Percentiles rank a stretch among this genome's conserved stretches.
phyloP scores from a whole-genome alignment of 2,888 invertebrate species.

The Agriopis aurantiaria region DNA sequence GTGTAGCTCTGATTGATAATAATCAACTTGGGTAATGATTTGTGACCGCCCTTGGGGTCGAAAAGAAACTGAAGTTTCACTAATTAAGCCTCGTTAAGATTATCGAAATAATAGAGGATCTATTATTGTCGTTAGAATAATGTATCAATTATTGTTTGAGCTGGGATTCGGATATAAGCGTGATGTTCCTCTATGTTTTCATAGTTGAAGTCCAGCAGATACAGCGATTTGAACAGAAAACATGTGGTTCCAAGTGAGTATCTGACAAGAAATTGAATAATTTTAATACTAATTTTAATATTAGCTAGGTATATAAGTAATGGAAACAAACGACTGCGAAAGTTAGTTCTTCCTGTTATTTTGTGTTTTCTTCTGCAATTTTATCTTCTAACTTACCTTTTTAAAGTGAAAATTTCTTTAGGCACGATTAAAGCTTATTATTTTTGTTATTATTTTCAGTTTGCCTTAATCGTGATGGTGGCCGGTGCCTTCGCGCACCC shows the following conservation, averaged over 20 bases:
- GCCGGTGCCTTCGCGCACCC: constrained; percentile 59
- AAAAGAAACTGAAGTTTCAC: constrained; percentile 63
- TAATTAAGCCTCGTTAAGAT: constrained; percentile 48
- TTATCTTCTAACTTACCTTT: no score
- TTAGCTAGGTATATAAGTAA: no score
- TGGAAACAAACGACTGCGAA: no score
- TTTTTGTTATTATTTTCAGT: constrained; percentile 46
- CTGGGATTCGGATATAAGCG: constrained; percentile 57
- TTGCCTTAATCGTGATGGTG: constrained; percentile 59
- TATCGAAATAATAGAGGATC: constrained; percentile 50
- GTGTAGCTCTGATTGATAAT: constrained; percentile 46
- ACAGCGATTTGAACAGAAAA: constrained; percentile 55
- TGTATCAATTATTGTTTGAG: constrained; percentile 47
- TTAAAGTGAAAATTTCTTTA: no score
- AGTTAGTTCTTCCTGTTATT: no score
- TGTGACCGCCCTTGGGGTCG: constrained; percentile 57
- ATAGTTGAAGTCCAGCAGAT: constrained; percentile 66
- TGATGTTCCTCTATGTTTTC: constrained; percentile 40
- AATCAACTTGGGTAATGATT: constrained; percentile 55
- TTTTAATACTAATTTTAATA: neutral
- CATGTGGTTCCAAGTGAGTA: constrained; percentile 71
- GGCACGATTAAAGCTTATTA: no score
- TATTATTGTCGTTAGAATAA: constrained; percentile 55
- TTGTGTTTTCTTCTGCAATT: no score
- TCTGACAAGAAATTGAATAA: neutral